Evolutionary conservation across 2,888 invertebrate genomes (phyloP).

Genomic region (Cheilosia vulpina): DNA sequence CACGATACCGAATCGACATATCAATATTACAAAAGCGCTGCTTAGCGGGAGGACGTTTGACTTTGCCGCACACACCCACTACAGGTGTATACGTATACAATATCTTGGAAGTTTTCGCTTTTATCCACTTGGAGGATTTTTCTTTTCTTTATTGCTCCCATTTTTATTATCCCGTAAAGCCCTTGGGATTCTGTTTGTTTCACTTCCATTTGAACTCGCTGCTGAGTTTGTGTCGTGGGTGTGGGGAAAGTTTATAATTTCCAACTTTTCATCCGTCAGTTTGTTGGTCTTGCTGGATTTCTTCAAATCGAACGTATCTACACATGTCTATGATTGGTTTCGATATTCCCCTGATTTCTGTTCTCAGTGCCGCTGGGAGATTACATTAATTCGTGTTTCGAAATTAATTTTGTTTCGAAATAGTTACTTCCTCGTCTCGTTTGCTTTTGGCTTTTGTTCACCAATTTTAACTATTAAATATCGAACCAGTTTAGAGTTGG

Average conservation of each 20-base stretch:
- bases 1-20: slow-evolving; percentile 28
- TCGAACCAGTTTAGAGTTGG: no score
- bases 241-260: slow-evolving; percentile 44
- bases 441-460: not conserved
- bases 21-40: slow-evolving; percentile 35
- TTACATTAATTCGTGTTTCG: slow-evolving; percentile 45
- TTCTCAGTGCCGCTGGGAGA: slow-evolving; percentile 2
- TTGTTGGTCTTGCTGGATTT: not conserved
- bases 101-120: slow-evolving; percentile 10
- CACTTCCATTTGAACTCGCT: slow-evolving; percentile 30
- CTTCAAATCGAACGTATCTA: not conserved
- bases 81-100: not conserved
- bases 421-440: slow-evolving; percentile 16
- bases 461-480: no score
- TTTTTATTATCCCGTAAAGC: slow-evolving; percentile 38
- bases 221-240: slow-evolving; percentile 9
- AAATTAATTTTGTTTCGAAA: slow-evolving; percentile 54
- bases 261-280: slow-evolving; percentile 31
- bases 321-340: slow-evolving; percentile 11
- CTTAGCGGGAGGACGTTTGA: not conserved
- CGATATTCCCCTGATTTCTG: not conserved
- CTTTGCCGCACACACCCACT: not conserved
- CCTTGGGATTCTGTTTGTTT: slow-evolving; percentile 49
- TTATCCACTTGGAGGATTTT: not conserved
- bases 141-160: not conserved